A percentile compares a stretch with the other conserved stretches of the same genome.
Conservation (phyloP, 2,797 vertebrate genomes). For the Chloroceryle inda region DNA sequence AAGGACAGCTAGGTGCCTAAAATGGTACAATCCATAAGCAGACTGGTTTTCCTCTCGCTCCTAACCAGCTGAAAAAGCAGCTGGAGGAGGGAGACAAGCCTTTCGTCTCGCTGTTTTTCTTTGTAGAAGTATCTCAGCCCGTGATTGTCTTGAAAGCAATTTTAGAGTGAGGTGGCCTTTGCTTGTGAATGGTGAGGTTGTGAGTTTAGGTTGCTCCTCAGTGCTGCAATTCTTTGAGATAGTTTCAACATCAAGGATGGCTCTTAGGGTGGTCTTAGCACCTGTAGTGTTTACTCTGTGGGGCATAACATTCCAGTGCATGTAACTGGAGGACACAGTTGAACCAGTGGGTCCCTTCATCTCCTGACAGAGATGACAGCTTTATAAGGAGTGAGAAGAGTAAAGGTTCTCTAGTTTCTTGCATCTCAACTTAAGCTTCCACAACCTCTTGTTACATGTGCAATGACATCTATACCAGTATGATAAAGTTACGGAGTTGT, state of each 20-base stretch:
- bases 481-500: neutral
- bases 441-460: neutral
- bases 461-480: neutral
- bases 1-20: neutral
- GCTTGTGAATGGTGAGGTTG: neutral
- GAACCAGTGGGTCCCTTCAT: neutral
- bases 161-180: neutral
- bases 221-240: neutral
- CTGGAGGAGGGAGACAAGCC: neutral
- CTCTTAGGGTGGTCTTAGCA: neutral
- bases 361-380: neutral
- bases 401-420: neutral
- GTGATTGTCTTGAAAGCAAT: neutral
- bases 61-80: neutral
- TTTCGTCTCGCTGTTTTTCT: neutral
- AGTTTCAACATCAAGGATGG: neutral
- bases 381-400: constrained; percentile 9
- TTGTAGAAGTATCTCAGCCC: neutral
- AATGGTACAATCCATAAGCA: neutral
- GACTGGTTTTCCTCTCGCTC: neutral
- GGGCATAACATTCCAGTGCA: neutral
- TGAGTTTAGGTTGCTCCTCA: neutral
- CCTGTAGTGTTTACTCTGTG: constrained; percentile 20
- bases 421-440: neutral
- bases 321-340: neutral